A percentile compares a stretch with the other conserved stretches of the same genome.
These are phyloP conservation scores for Drosophila ercepeae DNA, from an alignment of 1,140 invertebrate species.

Conservation along the genomic window DNA sequence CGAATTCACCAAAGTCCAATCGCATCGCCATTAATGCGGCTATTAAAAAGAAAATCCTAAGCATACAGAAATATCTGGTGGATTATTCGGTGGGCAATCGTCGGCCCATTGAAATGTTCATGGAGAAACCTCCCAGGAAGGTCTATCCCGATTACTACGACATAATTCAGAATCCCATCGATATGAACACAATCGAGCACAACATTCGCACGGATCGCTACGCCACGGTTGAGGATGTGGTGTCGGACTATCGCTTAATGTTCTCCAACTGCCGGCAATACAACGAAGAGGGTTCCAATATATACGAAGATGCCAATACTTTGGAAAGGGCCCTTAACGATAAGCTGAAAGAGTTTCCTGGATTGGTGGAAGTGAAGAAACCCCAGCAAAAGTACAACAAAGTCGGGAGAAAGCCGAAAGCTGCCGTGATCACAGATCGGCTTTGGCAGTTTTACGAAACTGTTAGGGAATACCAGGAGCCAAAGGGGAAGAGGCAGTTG, in stretches of 20 bases:
- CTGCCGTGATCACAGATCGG: constrained; percentile 87
- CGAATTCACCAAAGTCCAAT: constrained; percentile 72
- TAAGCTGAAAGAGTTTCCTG: constrained; percentile 90
- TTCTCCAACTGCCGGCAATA: constrained; percentile 97
- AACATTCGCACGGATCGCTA: constrained; percentile 93
- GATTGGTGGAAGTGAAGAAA: constrained; percentile 73
- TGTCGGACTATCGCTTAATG: constrained; percentile 91
- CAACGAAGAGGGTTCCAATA: constrained; percentile 97
- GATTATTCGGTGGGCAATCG: constrained; percentile 92
- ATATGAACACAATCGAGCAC: constrained; percentile 96
- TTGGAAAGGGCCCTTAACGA: constrained; percentile 94
- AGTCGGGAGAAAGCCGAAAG: constrained; percentile 67
- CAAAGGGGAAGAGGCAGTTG: constrained; percentile 92
- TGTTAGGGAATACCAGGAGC: constrained; percentile 94
- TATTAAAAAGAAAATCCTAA: constrained; percentile 90
- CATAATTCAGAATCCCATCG: constrained; percentile 96
- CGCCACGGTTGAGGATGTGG: constrained; percentile 86
- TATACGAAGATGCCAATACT: constrained; percentile 96
- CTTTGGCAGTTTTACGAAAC: constrained; percentile 95
- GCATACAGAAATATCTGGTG: constrained; percentile 90
- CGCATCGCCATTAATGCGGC: constrained; percentile 75
- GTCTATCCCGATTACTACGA: constrained; percentile 98
- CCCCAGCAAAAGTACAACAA: constrained; percentile 70
- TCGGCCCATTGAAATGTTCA: constrained; percentile 95
- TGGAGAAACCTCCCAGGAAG: constrained; percentile 98